Conservation (phyloP, 2,797 vertebrate genomes). For the Dicrostonyx torquatus region DNA sequence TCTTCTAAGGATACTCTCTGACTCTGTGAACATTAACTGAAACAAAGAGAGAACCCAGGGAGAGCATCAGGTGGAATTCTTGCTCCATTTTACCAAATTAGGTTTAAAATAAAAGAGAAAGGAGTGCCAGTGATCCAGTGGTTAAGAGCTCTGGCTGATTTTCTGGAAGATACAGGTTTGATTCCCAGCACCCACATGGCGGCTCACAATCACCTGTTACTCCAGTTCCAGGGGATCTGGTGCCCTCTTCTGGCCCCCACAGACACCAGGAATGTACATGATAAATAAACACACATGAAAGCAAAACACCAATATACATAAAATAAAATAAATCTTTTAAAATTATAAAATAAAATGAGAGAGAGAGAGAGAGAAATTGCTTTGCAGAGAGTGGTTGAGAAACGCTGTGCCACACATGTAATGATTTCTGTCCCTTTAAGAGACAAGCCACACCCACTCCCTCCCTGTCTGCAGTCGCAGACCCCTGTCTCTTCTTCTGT, state of each 20-base stretch:
- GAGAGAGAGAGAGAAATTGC: neutral
- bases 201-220: too few relatives aligned
- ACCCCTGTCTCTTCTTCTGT: too few relatives aligned
- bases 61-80: neutral
- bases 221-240: neutral
- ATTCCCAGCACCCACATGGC: neutral
- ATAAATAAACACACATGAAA: neutral
- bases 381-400: constrained; percentile 15
- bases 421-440: too few relatives aligned
- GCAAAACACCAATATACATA: neutral
- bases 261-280: neutral
- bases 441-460: too few relatives aligned
- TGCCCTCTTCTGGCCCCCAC: neutral
- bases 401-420: neutral
- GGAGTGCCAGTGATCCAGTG: too few relatives aligned
- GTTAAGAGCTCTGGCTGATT: neutral
- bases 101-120: neutral
- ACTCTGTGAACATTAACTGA: neutral
- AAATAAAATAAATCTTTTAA: neutral
- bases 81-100: neutral
- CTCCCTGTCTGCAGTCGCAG: too few relatives aligned
- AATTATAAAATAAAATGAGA: neutral
- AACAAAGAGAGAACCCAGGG: neutral
- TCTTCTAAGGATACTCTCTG: neutral
- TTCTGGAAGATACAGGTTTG: neutral